phyloP scores from a whole-genome alignment of 35 echinoderm and acorn worm species.

The Anneissia japonica region DNA sequence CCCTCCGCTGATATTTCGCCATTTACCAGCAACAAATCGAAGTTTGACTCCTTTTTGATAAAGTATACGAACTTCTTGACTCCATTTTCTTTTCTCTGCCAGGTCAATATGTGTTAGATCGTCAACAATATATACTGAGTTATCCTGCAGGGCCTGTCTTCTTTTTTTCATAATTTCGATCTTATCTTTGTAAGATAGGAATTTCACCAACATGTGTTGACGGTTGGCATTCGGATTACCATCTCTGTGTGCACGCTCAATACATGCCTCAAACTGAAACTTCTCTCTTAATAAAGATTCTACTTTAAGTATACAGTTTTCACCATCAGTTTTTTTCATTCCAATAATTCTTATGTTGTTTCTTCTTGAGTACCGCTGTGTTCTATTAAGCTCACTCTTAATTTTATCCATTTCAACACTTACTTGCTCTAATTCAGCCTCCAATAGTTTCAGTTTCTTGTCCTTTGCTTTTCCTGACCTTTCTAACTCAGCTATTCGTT shows the following conservation, averaged over 20 bases:
- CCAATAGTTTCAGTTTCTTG: no score
- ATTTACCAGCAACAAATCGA: constrained; percentile 15
- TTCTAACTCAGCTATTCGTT: no score
- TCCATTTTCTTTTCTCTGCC: constrained; percentile 1
- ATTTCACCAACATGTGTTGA: constrained; percentile 7
- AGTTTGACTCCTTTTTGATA: constrained; percentile 6
- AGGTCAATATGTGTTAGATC: constrained; percentile 9
- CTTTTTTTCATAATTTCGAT: not conserved
- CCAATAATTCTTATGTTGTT: constrained; percentile 24
- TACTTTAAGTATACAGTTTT: not conserved
- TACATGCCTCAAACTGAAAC: not conserved
- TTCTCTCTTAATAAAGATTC: not conserved
- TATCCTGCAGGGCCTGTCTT: not conserved
- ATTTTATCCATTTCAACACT: not conserved
- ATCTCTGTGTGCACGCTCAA: constrained; percentile 18
- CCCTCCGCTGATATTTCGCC: not conserved
- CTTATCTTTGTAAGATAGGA: constrained; percentile 15
- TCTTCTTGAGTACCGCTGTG: not conserved
- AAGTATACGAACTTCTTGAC: not conserved
- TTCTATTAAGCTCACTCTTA: not conserved
- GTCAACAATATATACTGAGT: not conserved
- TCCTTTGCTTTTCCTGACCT: no score
- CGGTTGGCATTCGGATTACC: not conserved
- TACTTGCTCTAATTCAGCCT: no score
- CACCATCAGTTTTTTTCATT: not conserved